Percentiles rank a stretch among this genome's conserved stretches.
phyloP scores from a whole-genome alignment of 2,888 invertebrate genomes.

The Rhynchonema sp. region DNA sequence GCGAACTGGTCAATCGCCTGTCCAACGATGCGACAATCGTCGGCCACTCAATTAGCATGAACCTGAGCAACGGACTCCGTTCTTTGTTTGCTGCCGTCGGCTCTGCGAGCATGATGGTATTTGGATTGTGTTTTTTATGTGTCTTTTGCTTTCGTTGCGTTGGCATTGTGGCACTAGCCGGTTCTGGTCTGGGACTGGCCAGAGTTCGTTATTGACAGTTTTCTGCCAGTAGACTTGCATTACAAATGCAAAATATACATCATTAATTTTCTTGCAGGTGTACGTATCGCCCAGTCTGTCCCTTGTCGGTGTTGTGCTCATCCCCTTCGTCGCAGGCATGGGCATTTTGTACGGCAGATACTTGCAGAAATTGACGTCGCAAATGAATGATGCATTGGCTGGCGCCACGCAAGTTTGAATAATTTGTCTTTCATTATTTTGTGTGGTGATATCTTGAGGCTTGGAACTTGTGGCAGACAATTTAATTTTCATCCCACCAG shows the following conservation, averaged over 20 bases:
- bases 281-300: slow-evolving; percentile 72
- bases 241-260: too few relatives aligned
- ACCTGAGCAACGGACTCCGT: slow-evolving; percentile 75
- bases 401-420: slow-evolving; percentile 39
- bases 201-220: too few relatives aligned
- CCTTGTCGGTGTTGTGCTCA: slow-evolving; percentile 56
- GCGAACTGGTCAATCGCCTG: slow-evolving; percentile 69
- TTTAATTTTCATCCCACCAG: too few relatives aligned
- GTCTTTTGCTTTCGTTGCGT: too few relatives aligned
- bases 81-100: slow-evolving; percentile 61
- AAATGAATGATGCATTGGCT: slow-evolving; percentile 43
- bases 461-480: too few relatives aligned
- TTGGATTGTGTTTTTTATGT: too few relatives aligned
- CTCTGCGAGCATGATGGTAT: slow-evolving; percentile 78
- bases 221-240: too few relatives aligned
- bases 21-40: slow-evolving; percentile 71
- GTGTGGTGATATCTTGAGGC: too few relatives aligned
- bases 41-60: slow-evolving; percentile 66
- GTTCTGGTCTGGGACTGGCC: too few relatives aligned
- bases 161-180: too few relatives aligned
- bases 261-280: slow-evolving; percentile 45
- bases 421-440: too few relatives aligned
- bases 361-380: slow-evolving; percentile 55
- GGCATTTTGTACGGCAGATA: slow-evolving; percentile 47
- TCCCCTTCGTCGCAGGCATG: slow-evolving; percentile 66